These are phyloP conservation scores for Drosophila teissieri DNA, from an alignment of 1,140 invertebrate genomes.

Conservation along the genomic window DNA sequence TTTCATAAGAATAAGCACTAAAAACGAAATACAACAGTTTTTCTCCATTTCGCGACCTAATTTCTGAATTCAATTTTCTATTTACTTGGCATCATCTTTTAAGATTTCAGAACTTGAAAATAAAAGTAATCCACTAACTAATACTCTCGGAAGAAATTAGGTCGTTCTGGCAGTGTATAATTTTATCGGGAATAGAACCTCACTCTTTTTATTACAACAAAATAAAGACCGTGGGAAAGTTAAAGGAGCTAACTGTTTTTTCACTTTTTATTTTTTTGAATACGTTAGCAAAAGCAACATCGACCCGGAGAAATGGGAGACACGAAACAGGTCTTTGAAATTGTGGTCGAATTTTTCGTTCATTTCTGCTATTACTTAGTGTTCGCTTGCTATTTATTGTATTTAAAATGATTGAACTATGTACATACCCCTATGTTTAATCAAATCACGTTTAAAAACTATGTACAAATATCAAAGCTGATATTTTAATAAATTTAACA, in stretches of 20 bases:
- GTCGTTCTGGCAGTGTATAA: background rate
- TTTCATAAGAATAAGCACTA: background rate
- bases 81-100: no score
- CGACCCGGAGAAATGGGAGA: constrained; percentile 86
- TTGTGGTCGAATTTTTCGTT: constrained; percentile 36
- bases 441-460: background rate
- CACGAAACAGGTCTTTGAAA: constrained; percentile 85
- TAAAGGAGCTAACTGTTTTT: constrained; percentile 12
- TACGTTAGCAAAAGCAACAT: constrained; percentile 84
- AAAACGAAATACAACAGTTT: background rate
- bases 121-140: no score
- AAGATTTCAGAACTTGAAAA: no score
- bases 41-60: background rate
- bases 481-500: background rate
- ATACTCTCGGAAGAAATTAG: background rate
- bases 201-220: background rate
- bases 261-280: constrained; percentile 48
- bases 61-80: no score
- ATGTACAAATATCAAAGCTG: background rate
- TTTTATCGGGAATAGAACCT: background rate
- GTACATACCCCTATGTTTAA: constrained; percentile 44
- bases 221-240: background rate
- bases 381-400: constrained; percentile 56
- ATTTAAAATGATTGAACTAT: constrained; percentile 19
- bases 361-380: constrained; percentile 26